Percentiles rank a stretch among this genome's conserved stretches.
phyloP scores from a whole-genome alignment of 2,113 vertebrate species.

The Lophura nycthemera region DNA sequence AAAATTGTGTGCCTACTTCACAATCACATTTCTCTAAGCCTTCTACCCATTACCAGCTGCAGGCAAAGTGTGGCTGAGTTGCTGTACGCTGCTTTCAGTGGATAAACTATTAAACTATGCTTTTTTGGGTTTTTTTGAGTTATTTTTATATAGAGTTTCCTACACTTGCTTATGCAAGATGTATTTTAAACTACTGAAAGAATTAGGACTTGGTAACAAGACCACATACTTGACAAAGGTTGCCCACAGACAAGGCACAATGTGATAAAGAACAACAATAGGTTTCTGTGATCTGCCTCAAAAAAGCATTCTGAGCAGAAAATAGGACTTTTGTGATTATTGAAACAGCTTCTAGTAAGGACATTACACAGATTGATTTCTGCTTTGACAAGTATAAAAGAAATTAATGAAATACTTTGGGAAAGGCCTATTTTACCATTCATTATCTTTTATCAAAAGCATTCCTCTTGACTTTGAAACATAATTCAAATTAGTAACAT shows the following conservation, averaged over 20 bases:
- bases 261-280: neutral
- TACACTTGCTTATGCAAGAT: neutral
- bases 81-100: neutral
- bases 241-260: neutral
- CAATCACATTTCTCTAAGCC: neutral
- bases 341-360: neutral
- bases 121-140: too few relatives aligned
- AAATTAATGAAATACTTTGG: neutral
- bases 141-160: neutral
- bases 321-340: neutral
- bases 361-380: neutral
- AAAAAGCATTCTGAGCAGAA: neutral
- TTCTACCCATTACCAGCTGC: too few relatives aligned
- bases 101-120: neutral
- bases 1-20: neutral
- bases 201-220: neutral
- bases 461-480: neutral
- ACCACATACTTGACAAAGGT: neutral
- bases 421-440: neutral
- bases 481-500: neutral
- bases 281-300: slow-evolving; percentile 1
- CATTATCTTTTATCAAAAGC: neutral
- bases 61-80: neutral
- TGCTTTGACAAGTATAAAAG: neutral
- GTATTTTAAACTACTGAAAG: neutral